A percentile compares a stretch with the other conserved stretches of the same genome.
Conservation (phyloP, 2,888 invertebrate species). For the Eilema caniola region DNA sequence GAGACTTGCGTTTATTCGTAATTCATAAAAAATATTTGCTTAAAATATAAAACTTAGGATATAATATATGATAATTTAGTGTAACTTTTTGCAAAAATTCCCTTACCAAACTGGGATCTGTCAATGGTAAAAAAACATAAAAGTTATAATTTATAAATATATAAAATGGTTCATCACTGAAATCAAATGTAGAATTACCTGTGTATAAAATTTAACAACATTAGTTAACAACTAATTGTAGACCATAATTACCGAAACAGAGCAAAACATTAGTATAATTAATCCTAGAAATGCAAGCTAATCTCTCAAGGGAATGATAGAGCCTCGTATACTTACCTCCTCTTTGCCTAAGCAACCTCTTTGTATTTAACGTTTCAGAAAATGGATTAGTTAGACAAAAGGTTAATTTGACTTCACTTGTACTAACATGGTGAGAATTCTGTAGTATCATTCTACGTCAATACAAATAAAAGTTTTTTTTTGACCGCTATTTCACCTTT, state of each 20-base stretch:
- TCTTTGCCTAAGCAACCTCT: conserved; percentile 29
- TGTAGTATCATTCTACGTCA: not conserved
- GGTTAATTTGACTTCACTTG: not conserved
- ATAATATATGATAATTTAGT: no score
- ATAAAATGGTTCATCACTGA: not conserved
- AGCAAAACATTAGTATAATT: conserved; percentile 42
- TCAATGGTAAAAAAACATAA: not conserved
- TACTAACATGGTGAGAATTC: not conserved
- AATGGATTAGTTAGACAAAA: conserved; percentile 24
- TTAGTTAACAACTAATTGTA: conserved; percentile 16
- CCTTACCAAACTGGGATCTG: no score
- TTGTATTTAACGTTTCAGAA: conserved; percentile 35
- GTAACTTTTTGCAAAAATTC: no score
- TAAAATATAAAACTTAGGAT: not conserved
- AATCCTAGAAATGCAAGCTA: conserved; percentile 38
- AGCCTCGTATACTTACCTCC: conserved; percentile 10
- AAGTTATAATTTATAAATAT: no score
- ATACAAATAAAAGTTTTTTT: not conserved
- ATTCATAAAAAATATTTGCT: not conserved
- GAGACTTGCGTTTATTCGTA: not conserved
- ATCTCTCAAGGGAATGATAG: conserved; percentile 39
- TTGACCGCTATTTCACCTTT: no score
- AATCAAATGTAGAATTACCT: not conserved
- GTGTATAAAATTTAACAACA: not conserved
- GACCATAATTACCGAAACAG: conserved; percentile 26